These are phyloP conservation scores for Lordiphosa mommai DNA, from an alignment of 1,140 invertebrate species.

Conservation along the genomic window DNA sequence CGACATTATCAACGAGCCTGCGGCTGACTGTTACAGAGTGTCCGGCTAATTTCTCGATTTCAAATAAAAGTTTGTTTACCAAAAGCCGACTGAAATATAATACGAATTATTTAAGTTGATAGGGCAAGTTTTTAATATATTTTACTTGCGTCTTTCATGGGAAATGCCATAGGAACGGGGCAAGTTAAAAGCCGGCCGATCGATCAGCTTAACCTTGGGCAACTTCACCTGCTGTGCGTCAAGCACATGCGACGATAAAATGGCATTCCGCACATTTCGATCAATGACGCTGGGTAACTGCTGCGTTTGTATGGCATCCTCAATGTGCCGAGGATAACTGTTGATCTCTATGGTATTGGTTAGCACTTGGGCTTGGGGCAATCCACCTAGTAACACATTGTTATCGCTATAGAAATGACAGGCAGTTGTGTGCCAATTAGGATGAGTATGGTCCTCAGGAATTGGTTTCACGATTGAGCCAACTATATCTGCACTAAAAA, in stretches of 20 bases:
- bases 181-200: conserved; percentile 86
- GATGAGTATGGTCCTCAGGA: conserved; percentile 82
- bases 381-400: conserved; percentile 86
- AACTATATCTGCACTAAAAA: conserved; percentile 75
- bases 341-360: conserved; percentile 87
- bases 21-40: conserved; percentile 81
- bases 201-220: conserved; percentile 85
- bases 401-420: conserved; percentile 83
- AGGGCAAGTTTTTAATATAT: neutral
- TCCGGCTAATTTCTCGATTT: conserved; percentile 85
- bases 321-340: conserved; percentile 83
- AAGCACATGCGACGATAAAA: conserved; percentile 87
- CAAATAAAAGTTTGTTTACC: conserved; percentile 85
- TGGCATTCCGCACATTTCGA: conserved; percentile 82
- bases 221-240: conserved; percentile 89
- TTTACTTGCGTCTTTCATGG: conserved; percentile 84
- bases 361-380: conserved; percentile 86
- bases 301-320: conserved; percentile 79
- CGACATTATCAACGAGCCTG: conserved; percentile 82
- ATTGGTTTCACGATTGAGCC: conserved; percentile 76
- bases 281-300: conserved; percentile 81
- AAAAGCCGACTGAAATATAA: conserved; percentile 83
- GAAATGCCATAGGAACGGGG: conserved; percentile 87
- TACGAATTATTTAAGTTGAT: neutral
- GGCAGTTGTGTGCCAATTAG: conserved; percentile 83